Base-by-base conservation (phyloP, 92 coral and sea anemone species). In the Scolanthus callimorphus region DNA sequence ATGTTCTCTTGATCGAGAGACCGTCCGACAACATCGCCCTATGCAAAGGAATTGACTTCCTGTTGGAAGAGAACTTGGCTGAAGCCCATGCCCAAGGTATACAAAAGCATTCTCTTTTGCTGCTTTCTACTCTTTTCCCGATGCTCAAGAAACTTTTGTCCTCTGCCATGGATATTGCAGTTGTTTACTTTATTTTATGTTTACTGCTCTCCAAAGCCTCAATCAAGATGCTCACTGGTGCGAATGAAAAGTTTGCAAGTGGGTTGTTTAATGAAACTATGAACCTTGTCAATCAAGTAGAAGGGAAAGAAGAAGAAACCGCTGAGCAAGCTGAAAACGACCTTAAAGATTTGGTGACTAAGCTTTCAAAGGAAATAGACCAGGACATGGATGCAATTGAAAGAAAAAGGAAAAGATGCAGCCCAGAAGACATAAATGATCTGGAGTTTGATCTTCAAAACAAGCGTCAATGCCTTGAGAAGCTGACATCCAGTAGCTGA, bases 351-450 rank as follows among this genome's bases (percentile, higher is more conserved):
- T 60, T 74, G 60, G 55, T 74, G 31, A 21, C 56, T 11, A 64
- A 47, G 41, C 27, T 74, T 25, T 55, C 60, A 4, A 74, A 31
- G 0, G 80, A 74, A 28, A 55, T 74, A 64, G 73, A 74, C 23
- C 43, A 74, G 26, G 60, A 57, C 28, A 39, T 61, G 17, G 74
- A 64, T 20, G 34, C 27, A 49, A 23, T 74, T 41, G 67, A 57
- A 31, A 22, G 73, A 63, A 74, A 66, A 59, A 47, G 68, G 28
- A 74, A 65, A 47, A 74, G 74, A 49, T 74, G 81, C 31, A 55
- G 65, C 62, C 57, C 61, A 65, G 81, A 74, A 29, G 81, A 74
- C 55, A 55, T 74, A 24, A 27, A 52, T 74, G 81, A 74, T 39
- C 25, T 66, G 59, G 67, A 74, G 39, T 74, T 74, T 56, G 74